Percentiles rank a stretch among this genome's conserved stretches.
phyloP scores from a whole-genome alignment of 2,113 vertebrate species.

The Tympanuchus pallidicinctus region DNA sequence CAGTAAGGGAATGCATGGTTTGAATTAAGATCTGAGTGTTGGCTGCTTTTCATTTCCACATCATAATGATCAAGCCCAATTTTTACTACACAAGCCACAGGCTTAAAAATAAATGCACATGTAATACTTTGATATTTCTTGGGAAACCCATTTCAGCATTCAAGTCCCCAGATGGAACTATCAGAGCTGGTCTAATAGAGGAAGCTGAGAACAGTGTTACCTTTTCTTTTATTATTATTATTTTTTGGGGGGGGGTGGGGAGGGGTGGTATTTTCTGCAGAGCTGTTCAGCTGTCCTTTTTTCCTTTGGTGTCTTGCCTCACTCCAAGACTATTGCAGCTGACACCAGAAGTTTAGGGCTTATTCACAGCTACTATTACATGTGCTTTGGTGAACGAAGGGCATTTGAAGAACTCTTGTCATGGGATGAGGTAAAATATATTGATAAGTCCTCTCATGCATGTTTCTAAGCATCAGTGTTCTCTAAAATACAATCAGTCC shows the following conservation, averaged over 20 bases:
- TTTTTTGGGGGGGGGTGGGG: too few species aligned
- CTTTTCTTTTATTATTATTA: neutral
- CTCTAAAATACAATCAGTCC: neutral
- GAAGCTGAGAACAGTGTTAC: neutral
- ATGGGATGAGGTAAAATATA: neutral
- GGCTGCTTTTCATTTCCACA: conserved; percentile 51
- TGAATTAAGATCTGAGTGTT: conserved; percentile 57
- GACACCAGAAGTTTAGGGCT: neutral
- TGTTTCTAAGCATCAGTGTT: neutral
- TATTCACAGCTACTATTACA: conserved; percentile 1
- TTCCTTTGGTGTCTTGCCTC: neutral
- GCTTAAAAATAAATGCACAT: conserved; percentile 48
- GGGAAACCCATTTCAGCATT: conserved; percentile 31
- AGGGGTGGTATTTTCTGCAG: neutral
- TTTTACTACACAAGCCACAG: conserved; percentile 15
- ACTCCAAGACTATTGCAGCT: neutral
- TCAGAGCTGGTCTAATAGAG: neutral
- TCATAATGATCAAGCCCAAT: neutral
- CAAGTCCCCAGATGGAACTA: neutral
- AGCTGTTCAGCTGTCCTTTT: neutral
- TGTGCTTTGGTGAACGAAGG: neutral
- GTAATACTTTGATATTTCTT: conserved; percentile 48
- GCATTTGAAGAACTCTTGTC: neutral
- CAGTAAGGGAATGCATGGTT: conserved; percentile 30
- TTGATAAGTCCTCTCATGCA: neutral